These are phyloP conservation scores for Mellivora capensis DNA, from an alignment of 2,113 vertebrate genomes.

Conservation along the genomic window DNA sequence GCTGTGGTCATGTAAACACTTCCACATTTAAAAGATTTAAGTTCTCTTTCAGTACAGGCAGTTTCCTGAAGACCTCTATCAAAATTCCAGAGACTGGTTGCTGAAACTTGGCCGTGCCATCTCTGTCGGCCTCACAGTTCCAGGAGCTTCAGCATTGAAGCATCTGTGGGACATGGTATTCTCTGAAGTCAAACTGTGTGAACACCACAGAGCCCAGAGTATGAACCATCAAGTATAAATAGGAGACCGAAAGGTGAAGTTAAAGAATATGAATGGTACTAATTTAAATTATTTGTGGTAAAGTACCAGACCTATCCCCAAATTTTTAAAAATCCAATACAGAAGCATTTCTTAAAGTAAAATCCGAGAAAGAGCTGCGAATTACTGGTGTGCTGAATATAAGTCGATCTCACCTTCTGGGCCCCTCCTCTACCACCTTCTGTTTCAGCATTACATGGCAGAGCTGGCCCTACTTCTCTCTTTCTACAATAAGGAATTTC, in stretches of 20 bases:
- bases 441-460: neutral
- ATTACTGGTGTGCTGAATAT: neutral
- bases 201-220: neutral
- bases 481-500: neutral
- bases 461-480: neutral
- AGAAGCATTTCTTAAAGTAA: neutral
- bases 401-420: neutral
- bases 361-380: neutral
- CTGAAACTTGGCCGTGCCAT: neutral
- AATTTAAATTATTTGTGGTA: neutral
- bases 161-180: neutral
- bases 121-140: neutral
- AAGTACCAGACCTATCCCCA: neutral
- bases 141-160: neutral
- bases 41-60: neutral
- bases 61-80: neutral
- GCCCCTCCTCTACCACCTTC: neutral
- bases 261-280: neutral
- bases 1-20: neutral
- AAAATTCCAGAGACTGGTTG: neutral
- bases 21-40: neutral
- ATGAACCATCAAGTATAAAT: neutral
- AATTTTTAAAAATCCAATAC: neutral
- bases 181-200: neutral
- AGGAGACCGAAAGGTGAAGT: neutral